Conservation (phyloP, 2,113 vertebrate genomes). For the Protobothrops mucrosquamatus region DNA sequence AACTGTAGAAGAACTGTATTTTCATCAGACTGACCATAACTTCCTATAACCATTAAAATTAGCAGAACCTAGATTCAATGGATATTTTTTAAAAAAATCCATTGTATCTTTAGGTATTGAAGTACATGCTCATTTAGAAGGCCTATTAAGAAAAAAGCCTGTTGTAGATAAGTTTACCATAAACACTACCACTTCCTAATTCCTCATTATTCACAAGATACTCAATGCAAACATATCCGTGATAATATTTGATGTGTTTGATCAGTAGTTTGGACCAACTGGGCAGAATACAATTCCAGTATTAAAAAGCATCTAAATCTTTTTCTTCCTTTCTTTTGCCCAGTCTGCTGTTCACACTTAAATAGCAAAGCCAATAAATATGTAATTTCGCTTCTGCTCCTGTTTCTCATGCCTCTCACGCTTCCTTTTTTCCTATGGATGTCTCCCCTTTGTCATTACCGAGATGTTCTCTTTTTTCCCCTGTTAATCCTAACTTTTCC, state of each 20-base stretch:
- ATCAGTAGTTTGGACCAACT: too few species aligned
- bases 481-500: not conserved
- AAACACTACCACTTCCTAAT: not conserved
- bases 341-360: not conserved
- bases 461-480: not conserved
- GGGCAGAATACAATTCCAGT: not conserved
- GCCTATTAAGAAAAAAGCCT: not conserved
- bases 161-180: not conserved
- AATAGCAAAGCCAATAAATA: not conserved
- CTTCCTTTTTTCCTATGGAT: not conserved
- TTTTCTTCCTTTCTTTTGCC: not conserved
- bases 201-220: not conserved
- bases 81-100: not conserved
- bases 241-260: not conserved
- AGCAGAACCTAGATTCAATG: not conserved
- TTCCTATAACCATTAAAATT: not conserved
- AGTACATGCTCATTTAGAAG: not conserved
- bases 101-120: not conserved
- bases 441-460: not conserved
- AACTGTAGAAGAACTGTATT: not conserved
- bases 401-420: not conserved
- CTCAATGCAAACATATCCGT: not conserved
- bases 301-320: not conserved
- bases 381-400: not conserved
- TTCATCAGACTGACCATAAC: not conserved